Conservation (phyloP, 2,113 vertebrate species). For the Tupaia tana region DNA sequence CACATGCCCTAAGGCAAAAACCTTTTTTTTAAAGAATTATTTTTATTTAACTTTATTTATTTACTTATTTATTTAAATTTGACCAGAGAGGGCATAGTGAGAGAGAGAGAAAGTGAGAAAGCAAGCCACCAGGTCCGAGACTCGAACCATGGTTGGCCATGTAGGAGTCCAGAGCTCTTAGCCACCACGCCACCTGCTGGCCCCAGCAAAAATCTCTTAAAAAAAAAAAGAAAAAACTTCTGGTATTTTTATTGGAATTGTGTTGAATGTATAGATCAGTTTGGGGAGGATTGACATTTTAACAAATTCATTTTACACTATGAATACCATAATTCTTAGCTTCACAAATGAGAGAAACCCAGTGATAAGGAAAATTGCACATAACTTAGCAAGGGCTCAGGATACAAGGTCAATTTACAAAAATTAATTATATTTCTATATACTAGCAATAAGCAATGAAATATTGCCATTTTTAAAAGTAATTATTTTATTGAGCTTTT, state of each 20-base stretch:
- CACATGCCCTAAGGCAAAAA: too few relatives aligned
- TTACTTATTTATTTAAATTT: too few relatives aligned
- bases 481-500: too few relatives aligned
- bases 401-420: background rate
- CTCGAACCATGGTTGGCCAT: too few relatives aligned
- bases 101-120: too few relatives aligned
- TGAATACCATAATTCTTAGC: conserved; percentile 3
- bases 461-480: conserved; percentile 6
- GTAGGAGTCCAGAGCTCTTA: too few relatives aligned
- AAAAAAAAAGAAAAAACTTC: background rate
- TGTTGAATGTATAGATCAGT: background rate
- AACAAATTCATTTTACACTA: background rate
- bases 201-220: too few relatives aligned
- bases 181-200: too few relatives aligned
- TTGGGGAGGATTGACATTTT: background rate
- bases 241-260: conserved; percentile 11
- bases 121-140: too few relatives aligned
- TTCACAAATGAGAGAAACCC: conserved; percentile 29
- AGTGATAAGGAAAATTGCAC: background rate
- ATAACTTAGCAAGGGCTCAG: background rate
- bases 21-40: too few relatives aligned
- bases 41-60: too few relatives aligned
- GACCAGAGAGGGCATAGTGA: too few relatives aligned
- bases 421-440: background rate
- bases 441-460: background rate